Evolutionary conservation across 2,797 vertebrate species (phyloP), one percentile per base, ranked within the genome.

Genomic region (Manis pentadactyla): DNA sequence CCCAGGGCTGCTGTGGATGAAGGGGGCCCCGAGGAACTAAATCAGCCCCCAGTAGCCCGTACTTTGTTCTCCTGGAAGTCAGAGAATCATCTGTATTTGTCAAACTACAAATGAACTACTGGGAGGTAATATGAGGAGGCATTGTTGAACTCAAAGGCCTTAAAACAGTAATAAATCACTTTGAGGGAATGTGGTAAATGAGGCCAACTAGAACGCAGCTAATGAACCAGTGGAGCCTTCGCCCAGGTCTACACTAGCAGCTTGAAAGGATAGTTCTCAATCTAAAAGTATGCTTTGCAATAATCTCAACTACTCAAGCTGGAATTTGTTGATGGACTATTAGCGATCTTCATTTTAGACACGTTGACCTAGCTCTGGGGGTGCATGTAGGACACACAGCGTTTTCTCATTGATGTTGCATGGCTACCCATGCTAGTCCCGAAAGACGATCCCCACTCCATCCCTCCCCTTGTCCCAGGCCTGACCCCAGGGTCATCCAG

Each of bases 111-210:
- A 75, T 81, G 91, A 97, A 86, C 96, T 92, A 84, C 29, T 55
- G 84, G 87, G 88, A 93, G 85, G 85, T 69, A 94, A 73, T 71
- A 90, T 88, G 94, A 97, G 89, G 94, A 97, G 89, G 93, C 87
- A 96, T 57, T 84, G 88, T 84, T 96, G 93, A 96, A 97, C 95
- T 95, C 89, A 96, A 94, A 89, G 86, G 68, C 91, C 86, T 97
- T 96, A 90, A 96, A 96, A 94, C 91, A 91, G 95, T 89, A 57
- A 97, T 95, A 94, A 69, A 90, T 97, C 94, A 94, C 61, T 27
- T 23, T 53, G 88, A 87, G 34, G 61, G 75, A 77, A 49, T 49
- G 55, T 95, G 95, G 97, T 90, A 78, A 87, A 96, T 83, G 94
- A 94, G 71, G 39, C 37, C 0, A 9, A 71, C 10, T 59, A 49